These are phyloP conservation scores for Lepisosteus oculatus DNA, from an alignment of 2,113 vertebrate species.

Conservation along the genomic window DNA sequence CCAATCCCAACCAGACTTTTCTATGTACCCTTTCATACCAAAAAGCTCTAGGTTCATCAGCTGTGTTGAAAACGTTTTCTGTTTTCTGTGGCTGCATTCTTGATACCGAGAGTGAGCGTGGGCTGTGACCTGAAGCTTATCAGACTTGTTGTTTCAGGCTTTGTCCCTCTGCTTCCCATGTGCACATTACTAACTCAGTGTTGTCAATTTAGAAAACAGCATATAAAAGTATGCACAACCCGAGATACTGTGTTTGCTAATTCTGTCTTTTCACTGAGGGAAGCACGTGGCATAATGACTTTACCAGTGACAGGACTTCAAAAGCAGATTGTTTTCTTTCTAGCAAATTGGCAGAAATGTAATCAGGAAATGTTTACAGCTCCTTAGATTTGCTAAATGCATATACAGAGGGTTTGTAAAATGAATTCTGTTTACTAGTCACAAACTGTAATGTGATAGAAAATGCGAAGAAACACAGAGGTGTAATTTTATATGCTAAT, in stretches of 20 bases:
- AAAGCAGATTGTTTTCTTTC: constrained; percentile 4
- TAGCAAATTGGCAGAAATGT: constrained; percentile 13
- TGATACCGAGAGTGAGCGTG: neutral
- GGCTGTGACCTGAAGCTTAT: constrained; percentile 2
- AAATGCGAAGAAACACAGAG: too few species aligned
- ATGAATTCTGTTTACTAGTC: too few species aligned
- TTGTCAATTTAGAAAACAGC: neutral
- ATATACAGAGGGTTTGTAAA: too few species aligned
- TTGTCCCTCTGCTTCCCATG: constrained; percentile 6
- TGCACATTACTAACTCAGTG: constrained; percentile 5
- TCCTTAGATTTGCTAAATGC: too few species aligned
- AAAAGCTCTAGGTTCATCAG: too few species aligned
- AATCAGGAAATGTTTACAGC: constrained; percentile 23
- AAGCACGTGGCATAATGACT: neutral
- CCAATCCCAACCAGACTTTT: too few species aligned
- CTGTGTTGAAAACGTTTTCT: too few species aligned
- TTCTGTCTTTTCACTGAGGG: neutral
- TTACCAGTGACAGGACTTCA: neutral
- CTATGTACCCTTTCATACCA: too few species aligned
- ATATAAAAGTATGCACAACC: neutral
- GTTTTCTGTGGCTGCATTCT: neutral
- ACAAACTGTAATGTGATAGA: too few species aligned
- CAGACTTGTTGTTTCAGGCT: neutral
- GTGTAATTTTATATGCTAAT: too few species aligned
- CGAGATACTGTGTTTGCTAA: neutral